Evolutionary conservation across 2,888 invertebrate genomes (phyloP).

Genomic region (Dinocampus coccinellae): DNA sequence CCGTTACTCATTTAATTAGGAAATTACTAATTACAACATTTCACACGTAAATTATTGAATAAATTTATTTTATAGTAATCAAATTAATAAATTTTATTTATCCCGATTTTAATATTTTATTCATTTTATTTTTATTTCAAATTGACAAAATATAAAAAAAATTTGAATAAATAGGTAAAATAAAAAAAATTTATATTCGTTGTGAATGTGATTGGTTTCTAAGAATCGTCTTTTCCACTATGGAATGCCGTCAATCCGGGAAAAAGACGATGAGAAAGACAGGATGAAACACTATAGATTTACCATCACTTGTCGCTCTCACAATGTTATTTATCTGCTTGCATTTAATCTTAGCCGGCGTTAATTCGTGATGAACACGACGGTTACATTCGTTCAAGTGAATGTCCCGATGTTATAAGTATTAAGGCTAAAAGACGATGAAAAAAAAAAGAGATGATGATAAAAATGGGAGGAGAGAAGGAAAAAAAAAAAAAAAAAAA

Average conservation of each 20-base stretch:
- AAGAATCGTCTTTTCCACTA: slow-evolving; percentile 1
- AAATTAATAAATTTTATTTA: not conserved
- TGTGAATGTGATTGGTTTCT: slow-evolving; percentile 5
- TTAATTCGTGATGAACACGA: slow-evolving; percentile 35
- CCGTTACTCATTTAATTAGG: slow-evolving; percentile 49
- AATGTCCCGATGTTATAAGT: slow-evolving; percentile 8
- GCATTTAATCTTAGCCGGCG: slow-evolving; percentile 17
- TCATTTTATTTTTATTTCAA: not conserved
- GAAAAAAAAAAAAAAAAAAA: not conserved
- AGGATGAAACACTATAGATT: not conserved
- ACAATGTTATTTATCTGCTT: slow-evolving; percentile 18
- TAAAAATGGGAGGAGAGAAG: not conserved
- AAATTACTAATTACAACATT: slow-evolving; percentile 57
- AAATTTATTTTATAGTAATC: not conserved
- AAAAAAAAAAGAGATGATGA: not conserved
- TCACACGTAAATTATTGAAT: slow-evolving; percentile 45
- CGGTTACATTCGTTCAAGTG: slow-evolving; percentile 25
- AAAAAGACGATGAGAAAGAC: not conserved
- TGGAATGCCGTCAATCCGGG: slow-evolving; percentile 16
- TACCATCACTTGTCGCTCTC: slow-evolving; percentile 10
- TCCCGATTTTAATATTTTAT: not conserved
- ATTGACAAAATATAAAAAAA: not conserved
- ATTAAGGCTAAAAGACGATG: slow-evolving; percentile 1
- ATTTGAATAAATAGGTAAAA: no score
- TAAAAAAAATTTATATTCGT: no score